phyloP scores from a whole-genome alignment of 2,888 invertebrate genomes.

The Selenia dentaria region DNA sequence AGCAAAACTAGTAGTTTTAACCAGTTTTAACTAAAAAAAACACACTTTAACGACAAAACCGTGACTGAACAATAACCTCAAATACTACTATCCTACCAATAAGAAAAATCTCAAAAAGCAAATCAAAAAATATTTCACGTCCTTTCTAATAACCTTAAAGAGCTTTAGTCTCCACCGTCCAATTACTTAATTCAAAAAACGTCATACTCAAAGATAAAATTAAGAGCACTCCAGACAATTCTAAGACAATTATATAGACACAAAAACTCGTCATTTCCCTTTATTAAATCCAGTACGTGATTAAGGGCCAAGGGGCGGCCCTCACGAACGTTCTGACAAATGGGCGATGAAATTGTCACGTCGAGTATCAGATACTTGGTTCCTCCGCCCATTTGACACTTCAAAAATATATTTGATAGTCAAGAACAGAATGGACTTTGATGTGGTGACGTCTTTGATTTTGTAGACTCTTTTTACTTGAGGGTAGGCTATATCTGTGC shows the following conservation, averaged over 20 bases:
- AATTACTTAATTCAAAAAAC: constrained; percentile 10
- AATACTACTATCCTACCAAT: too few relatives aligned
- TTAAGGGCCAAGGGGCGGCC: constrained; percentile 30
- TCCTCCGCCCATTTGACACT: constrained; percentile 53
- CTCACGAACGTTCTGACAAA: constrained; percentile 49
- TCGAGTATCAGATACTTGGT: constrained; percentile 35
- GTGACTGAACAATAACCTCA: too few relatives aligned
- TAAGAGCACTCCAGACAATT: constrained; percentile 14
- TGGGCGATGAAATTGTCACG: constrained; percentile 52
- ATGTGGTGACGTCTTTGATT: constrained; percentile 2
- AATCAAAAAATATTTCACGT: too few relatives aligned
- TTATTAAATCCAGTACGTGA: constrained; percentile 34
- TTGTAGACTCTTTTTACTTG: too few relatives aligned
- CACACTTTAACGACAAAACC: too few relatives aligned
- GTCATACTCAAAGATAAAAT: constrained; percentile 4
- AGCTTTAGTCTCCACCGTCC: constrained; percentile 1
- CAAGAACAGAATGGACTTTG: constrained; percentile 10
- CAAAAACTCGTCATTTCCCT: constrained; percentile 21
- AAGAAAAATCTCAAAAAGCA: too few relatives aligned
- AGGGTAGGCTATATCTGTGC: too few relatives aligned
- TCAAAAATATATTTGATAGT: constrained; percentile 29
- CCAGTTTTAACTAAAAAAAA: too few relatives aligned
- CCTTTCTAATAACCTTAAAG: too few relatives aligned
- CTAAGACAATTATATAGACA: constrained; percentile 26
- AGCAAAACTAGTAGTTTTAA: too few relatives aligned